Evolutionary conservation across 2,113 vertebrate genomes (phyloP).

Genomic region (Dasypus novemcinctus): DNA sequence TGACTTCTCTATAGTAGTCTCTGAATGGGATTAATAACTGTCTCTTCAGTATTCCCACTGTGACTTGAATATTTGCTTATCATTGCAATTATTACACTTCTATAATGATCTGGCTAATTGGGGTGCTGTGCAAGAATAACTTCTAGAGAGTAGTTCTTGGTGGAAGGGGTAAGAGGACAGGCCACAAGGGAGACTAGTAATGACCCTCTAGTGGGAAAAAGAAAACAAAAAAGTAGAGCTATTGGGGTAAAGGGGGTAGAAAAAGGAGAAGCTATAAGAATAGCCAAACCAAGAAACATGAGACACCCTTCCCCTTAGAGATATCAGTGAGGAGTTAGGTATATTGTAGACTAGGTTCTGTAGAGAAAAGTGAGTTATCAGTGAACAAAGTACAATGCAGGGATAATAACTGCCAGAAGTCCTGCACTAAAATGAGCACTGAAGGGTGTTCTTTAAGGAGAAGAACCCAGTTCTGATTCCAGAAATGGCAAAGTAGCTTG

Average conservation of each 20-base stretch:
- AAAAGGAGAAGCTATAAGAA: background rate
- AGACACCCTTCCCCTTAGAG: background rate
- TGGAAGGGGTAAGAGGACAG: background rate
- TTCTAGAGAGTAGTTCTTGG: background rate
- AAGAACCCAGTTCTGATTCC: background rate
- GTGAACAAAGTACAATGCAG: background rate
- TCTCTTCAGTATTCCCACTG: background rate
- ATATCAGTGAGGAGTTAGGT: background rate
- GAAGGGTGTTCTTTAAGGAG: background rate
- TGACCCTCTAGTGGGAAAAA: background rate
- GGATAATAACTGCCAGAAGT: background rate
- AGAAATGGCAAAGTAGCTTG: background rate
- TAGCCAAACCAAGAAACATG: background rate
- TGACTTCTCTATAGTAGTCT: background rate
- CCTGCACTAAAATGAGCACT: background rate
- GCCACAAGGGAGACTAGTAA: background rate
- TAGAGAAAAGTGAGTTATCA: background rate
- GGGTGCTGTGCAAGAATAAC: background rate
- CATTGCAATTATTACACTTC: background rate
- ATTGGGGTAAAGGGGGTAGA: background rate
- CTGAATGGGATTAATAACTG: background rate
- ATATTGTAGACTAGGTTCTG: background rate
- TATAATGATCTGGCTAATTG: background rate
- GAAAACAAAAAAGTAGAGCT: background rate
- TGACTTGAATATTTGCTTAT: background rate